Percentiles rank a stretch among this genome's conserved stretches.
These are phyloP conservation scores for Siniperca scherzeri DNA, from an alignment of 2,797 vertebrate genomes.

Conservation along the genomic window DNA sequence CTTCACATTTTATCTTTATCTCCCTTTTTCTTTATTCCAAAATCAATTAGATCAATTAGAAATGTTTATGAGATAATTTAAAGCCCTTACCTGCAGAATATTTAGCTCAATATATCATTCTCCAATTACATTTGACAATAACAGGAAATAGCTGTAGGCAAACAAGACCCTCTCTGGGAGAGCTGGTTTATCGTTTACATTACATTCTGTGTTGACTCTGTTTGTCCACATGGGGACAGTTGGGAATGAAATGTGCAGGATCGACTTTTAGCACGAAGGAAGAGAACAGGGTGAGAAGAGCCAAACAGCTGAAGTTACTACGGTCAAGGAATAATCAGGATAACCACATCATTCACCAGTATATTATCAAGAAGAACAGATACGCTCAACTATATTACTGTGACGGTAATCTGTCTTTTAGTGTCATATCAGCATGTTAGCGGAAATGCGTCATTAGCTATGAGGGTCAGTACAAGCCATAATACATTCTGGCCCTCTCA, in stretches of 20 bases:
- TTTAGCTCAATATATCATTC: constrained; percentile 36
- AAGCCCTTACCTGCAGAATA: constrained; percentile 27
- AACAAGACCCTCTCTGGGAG: constrained; percentile 15
- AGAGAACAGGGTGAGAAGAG: background rate
- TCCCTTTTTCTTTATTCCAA: constrained; percentile 28
- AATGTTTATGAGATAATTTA: constrained; percentile 33
- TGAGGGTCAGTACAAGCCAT: too few species aligned
- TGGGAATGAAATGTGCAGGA: constrained; percentile 26
- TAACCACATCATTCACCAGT: background rate
- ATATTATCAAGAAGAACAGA: background rate
- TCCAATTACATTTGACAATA: constrained; percentile 42
- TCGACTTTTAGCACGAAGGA: background rate
- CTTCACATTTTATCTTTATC: constrained; percentile 32
- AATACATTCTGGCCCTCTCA: too few species aligned
- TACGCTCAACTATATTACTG: background rate
- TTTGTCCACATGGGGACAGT: constrained; percentile 15
- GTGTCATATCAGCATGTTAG: background rate
- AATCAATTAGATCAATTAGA: constrained; percentile 42
- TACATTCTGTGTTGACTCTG: constrained; percentile 25
- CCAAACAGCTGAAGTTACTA: background rate
- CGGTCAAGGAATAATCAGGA: background rate
- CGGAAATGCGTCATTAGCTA: background rate
- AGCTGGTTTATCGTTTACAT: constrained; percentile 37
- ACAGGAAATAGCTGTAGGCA: constrained; percentile 30
- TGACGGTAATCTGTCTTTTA: background rate